A percentile compares a stretch with the other conserved stretches of the same genome.
These are phyloP conservation scores for Frieseomelitta varia DNA, from an alignment of 1,140 invertebrate species.

Conservation along the genomic window DNA sequence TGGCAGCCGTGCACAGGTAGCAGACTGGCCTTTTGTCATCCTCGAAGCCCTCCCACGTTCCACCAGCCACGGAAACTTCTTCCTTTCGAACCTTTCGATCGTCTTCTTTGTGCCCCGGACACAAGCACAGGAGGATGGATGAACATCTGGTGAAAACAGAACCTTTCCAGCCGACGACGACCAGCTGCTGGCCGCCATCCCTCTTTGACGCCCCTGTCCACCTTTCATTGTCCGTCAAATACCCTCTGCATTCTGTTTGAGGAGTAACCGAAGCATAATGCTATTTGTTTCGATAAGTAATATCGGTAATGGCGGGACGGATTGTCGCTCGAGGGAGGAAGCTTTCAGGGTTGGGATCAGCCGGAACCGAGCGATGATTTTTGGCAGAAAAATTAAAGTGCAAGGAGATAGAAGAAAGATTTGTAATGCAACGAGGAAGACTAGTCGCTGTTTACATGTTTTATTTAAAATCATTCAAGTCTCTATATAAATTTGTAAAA, in stretches of 20 bases:
- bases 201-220: background rate
- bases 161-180: slow-evolving; percentile 9
- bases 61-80: slow-evolving; percentile 31
- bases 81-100: slow-evolving; percentile 36
- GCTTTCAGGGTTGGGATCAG: too few species aligned
- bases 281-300: background rate
- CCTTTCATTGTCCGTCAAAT: background rate
- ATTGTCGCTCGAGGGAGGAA: too few species aligned
- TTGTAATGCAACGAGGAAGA: too few species aligned
- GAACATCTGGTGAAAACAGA: slow-evolving; percentile 54
- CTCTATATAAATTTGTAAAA: too few species aligned
- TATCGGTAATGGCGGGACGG: background rate
- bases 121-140: background rate
- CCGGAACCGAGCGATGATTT: too few species aligned
- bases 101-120: slow-evolving; percentile 20
- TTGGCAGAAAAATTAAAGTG: too few species aligned
- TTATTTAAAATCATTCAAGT: too few species aligned
- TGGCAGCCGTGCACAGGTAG: slow-evolving; percentile 55
- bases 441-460: too few species aligned
- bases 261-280: background rate
- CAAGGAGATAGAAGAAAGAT: too few species aligned
- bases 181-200: slow-evolving; percentile 24
- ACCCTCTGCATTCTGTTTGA: background rate
- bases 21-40: slow-evolving; percentile 42
- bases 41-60: slow-evolving; percentile 55